Percentiles rank a stretch among this genome's conserved stretches.
Evolutionary conservation across 2,888 invertebrate genomes (phyloP).

Genomic region (Trichopoda pennipes): DNA sequence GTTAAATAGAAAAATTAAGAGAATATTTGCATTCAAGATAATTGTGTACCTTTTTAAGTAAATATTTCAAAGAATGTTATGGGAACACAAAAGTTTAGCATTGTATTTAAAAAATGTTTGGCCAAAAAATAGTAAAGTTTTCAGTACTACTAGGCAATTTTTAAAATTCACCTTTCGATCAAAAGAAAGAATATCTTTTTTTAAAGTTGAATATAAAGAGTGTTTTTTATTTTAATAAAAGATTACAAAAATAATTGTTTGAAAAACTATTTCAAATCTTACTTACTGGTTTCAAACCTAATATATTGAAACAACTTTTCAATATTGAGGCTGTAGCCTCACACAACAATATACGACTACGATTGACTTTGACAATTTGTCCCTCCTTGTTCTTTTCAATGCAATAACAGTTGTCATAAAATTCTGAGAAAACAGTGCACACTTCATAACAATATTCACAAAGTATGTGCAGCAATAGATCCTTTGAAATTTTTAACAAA

Average conservation of each 20-base stretch:
- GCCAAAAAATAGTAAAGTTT: not conserved
- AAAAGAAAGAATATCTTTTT: no score
- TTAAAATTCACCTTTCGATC: not conserved
- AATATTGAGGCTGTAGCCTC: slow-evolving; percentile 95
- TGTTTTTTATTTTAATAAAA: slow-evolving; percentile 40
- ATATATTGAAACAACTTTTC: slow-evolving; percentile 92
- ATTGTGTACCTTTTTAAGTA: no score
- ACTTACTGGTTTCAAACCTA: slow-evolving; percentile 94
- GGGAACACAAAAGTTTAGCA: no score
- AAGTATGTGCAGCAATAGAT: slow-evolving; percentile 91
- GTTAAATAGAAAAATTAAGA: no score
- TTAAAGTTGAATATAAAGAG: not conserved
- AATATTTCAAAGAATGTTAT: no score
- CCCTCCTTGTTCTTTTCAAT: slow-evolving; percentile 94
- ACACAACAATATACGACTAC: slow-evolving; percentile 92
- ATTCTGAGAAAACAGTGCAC: slow-evolving; percentile 95
- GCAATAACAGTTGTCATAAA: slow-evolving; percentile 98
- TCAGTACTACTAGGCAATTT: not conserved
- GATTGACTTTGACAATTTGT: slow-evolving; percentile 90
- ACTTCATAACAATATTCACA: slow-evolving; percentile 98
- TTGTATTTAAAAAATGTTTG: not conserved
- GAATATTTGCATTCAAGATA: no score
- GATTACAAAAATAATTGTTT: not conserved
- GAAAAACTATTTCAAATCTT: slow-evolving; percentile 87
- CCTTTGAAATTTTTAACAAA: slow-evolving; percentile 89